A percentile compares a stretch with the other conserved stretches of the same genome.
phyloP scores from a whole-genome alignment of 2,113 vertebrate species.

The Neomonachus schauinslandi region DNA sequence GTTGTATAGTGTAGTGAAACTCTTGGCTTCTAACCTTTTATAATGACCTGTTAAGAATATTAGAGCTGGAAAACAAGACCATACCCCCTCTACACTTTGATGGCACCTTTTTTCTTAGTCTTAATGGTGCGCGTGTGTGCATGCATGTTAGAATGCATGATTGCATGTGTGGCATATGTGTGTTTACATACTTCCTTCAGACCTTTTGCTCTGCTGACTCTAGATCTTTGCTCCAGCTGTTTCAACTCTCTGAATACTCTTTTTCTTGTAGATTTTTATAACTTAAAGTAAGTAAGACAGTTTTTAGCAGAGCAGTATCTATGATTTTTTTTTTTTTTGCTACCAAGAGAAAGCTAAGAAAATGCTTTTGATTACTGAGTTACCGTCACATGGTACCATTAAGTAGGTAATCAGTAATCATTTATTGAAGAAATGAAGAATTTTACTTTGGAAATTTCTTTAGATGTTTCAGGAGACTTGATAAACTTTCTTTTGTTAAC shows the following conservation, averaged over 20 bases:
- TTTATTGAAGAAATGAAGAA: slow-evolving; percentile 12
- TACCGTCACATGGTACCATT: not conserved
- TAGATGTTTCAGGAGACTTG: not conserved
- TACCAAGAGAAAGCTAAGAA: slow-evolving; percentile 37
- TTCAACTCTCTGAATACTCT: not conserved
- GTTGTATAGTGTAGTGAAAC: slow-evolving; percentile 13
- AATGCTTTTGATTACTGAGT: slow-evolving; percentile 56
- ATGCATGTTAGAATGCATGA: not conserved
- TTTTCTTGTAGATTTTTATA: not conserved
- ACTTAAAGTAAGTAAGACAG: not conserved
- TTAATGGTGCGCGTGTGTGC: not conserved
- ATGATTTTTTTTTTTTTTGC: slow-evolving; percentile 31
- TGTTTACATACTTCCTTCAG: not conserved
- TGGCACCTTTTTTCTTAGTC: not conserved
- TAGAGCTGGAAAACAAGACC: not conserved
- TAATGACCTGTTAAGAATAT: not conserved
- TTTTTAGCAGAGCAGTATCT: not conserved
- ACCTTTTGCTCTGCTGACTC: not conserved
- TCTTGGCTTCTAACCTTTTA: slow-evolving; percentile 23
- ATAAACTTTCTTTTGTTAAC: slow-evolving; percentile 27
- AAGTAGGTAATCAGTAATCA: not conserved
- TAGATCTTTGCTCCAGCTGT: not conserved
- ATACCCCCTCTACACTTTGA: not conserved
- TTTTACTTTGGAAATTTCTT: not conserved
- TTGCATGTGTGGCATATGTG: not conserved